Evolutionary conservation across 2,888 invertebrate species (phyloP).

Genomic region (Cryptophagus acutangulus): DNA sequence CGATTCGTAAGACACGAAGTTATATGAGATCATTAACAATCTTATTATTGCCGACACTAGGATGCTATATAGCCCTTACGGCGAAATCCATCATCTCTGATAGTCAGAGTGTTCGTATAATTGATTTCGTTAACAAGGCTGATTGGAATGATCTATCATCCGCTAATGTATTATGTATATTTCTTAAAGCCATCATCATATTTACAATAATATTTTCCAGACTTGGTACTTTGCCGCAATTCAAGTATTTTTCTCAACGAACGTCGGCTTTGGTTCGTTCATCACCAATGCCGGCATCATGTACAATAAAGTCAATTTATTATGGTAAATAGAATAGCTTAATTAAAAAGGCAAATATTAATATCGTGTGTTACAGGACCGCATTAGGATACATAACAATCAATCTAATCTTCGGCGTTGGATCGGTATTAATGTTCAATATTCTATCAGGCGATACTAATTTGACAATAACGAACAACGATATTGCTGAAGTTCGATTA

Average conservation of each 20-base stretch:
- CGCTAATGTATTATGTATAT: constrained; percentile 42
- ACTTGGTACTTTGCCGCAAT: constrained; percentile 61
- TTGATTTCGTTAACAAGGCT: constrained; percentile 32
- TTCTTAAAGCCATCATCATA: no score
- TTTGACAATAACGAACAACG: constrained; percentile 35
- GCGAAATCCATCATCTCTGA: constrained; percentile 39
- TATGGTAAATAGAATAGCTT: constrained; percentile 54
- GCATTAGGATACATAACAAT: constrained; percentile 54
- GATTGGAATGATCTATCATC: constrained; percentile 40
- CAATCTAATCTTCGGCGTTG: constrained; percentile 55
- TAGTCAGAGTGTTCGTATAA: constrained; percentile 32
- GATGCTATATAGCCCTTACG: constrained; percentile 40
- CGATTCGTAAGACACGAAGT: constrained; percentile 41
- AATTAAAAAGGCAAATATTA: not conserved
- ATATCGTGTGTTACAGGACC: constrained; percentile 51
- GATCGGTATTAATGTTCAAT: constrained; percentile 57
- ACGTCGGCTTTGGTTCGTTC: constrained; percentile 60
- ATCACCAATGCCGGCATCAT: constrained; percentile 60
- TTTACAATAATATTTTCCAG: constrained; percentile 43
- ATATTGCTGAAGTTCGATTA: constrained; percentile 55
- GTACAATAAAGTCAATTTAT: constrained; percentile 60
- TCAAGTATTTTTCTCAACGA: constrained; percentile 61
- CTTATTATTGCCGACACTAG: constrained; percentile 39
- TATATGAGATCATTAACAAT: constrained; percentile 41
- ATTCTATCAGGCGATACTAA: constrained; percentile 45